A percentile compares a stretch with the other conserved stretches of the same genome.
Evolutionary conservation across 1,140 invertebrate genomes (phyloP).

Genomic region (Zaprionus africanus): DNA sequence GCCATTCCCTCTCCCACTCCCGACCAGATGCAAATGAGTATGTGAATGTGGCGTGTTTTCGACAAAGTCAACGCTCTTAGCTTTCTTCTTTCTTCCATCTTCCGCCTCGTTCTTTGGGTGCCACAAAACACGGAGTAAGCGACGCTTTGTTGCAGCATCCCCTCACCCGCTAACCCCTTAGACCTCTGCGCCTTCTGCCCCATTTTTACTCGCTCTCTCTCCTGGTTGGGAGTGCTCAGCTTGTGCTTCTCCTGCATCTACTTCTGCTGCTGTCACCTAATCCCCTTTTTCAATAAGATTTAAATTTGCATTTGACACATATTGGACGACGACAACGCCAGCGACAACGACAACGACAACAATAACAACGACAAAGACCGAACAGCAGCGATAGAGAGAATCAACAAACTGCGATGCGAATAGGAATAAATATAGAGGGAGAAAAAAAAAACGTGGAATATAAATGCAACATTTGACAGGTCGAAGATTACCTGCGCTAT

Average conservation of each 20-base stretch:
- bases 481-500: conserved; percentile 58
- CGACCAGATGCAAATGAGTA: conserved; percentile 36
- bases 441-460: conserved; percentile 27
- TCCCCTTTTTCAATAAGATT: conserved; percentile 81
- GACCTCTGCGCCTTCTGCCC: too few species aligned
- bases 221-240: conserved; percentile 7
- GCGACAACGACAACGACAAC: conserved; percentile 32
- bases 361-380: conserved; percentile 3
- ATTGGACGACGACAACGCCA: conserved; percentile 74
- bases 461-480: conserved; percentile 44
- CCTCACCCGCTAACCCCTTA: not conserved
- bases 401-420: conserved; percentile 38
- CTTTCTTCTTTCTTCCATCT: conserved; percentile 42
- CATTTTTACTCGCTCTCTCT: conserved; percentile 1
- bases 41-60: conserved; percentile 37
- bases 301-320: conserved; percentile 83
- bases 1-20: not conserved
- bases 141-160: conserved; percentile 25
- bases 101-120: conserved; percentile 6
- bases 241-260: conserved; percentile 20
- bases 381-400: conserved; percentile 17
- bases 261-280: conserved; percentile 78
- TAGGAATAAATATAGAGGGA: conserved; percentile 37
- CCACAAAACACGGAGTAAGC: conserved; percentile 44
- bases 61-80: conserved; percentile 39